Evolutionary conservation across 1,140 invertebrate genomes (phyloP).

Genomic region (Papilio dardanus): DNA sequence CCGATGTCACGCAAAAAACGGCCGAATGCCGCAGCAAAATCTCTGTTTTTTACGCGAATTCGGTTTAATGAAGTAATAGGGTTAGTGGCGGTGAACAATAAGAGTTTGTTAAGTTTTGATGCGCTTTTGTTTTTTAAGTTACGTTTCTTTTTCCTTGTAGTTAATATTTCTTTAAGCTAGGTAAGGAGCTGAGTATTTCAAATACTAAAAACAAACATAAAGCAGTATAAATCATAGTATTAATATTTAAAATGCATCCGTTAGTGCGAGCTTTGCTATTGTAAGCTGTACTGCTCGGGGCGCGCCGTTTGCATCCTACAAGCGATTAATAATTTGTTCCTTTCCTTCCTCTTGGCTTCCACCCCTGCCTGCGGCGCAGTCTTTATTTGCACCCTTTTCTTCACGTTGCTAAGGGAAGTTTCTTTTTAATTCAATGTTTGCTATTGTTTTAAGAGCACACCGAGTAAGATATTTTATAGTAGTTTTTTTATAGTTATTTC

Average conservation of each 20-base stretch:
- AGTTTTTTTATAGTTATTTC: background rate
- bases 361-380: conserved; percentile 15
- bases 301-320: conserved; percentile 26
- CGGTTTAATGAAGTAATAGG: too few relatives aligned
- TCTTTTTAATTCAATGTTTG: conserved; percentile 34
- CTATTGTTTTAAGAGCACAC: conserved; percentile 6
- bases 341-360: conserved; percentile 17
- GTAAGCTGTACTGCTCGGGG: background rate
- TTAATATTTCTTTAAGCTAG: background rate
- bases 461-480: background rate
- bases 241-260: conserved; percentile 17
- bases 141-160: background rate
- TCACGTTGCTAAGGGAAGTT: background rate
- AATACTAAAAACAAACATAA: conserved; percentile 20
- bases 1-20: too few relatives aligned
- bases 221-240: conserved; percentile 5
- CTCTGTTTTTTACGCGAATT: too few relatives aligned
- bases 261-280: background rate
- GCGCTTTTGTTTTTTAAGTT: background rate
- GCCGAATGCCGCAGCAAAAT: too few relatives aligned
- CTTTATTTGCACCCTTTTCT: conserved; percentile 38
- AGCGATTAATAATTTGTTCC: conserved; percentile 38
- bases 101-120: background rate
- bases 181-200: background rate
- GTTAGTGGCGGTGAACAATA: too few relatives aligned